Evolutionary conservation across 2,888 invertebrate genomes (phyloP), one percentile per base, ranked within the genome.

Genomic region (Alloplasta piceator): DNA sequence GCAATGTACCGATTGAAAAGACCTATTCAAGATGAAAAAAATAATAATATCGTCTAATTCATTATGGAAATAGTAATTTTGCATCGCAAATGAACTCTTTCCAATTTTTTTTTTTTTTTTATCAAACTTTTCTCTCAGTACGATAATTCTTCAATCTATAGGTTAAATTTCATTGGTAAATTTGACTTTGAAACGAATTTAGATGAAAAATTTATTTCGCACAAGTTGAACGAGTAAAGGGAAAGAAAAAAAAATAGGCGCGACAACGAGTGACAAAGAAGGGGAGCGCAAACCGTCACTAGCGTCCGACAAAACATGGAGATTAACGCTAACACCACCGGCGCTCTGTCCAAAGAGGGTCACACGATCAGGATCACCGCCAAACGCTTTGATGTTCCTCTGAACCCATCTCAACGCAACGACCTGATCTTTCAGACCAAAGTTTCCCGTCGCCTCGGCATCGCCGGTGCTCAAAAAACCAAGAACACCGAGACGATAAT

Each of bases 381-480:
- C 85, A 66, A 87, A 86, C 0, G 14, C 10, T 26, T 7, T 2
- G 16, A 87, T 85, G 52, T 87, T 82, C 1, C 78, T 39, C 39
- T 80, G 81, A 6, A 87, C 75, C 87, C 87, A 87, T 36, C 79
- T 61, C 6, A 87, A 72, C 0, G 85, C 87, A 7, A 83, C 56
- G 9, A 66, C 39, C 58, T 86, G 86, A 84, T 87, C 87, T 73
- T 86, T 87, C n/a, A 86, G 68, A 14, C 86, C 87, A 36, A 83
- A 86, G 76, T 87, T 87, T 0, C 87, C 87, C 0, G 84, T 48
- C 4, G 85, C 84, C n/a, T 60, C 64, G 12, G 43, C n/a, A 64
- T 87, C 85, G 5, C 86, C 86, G 1, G 85, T 86, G 64, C 83
- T 85, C 16, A 86, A 67, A 50, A 84, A 87, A 76, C 88, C 88